A percentile compares a stretch with the other conserved stretches of the same genome.
These are phyloP conservation scores for Acleris laterana DNA, from an alignment of 2,888 invertebrate genomes.

Conservation along the genomic window DNA sequence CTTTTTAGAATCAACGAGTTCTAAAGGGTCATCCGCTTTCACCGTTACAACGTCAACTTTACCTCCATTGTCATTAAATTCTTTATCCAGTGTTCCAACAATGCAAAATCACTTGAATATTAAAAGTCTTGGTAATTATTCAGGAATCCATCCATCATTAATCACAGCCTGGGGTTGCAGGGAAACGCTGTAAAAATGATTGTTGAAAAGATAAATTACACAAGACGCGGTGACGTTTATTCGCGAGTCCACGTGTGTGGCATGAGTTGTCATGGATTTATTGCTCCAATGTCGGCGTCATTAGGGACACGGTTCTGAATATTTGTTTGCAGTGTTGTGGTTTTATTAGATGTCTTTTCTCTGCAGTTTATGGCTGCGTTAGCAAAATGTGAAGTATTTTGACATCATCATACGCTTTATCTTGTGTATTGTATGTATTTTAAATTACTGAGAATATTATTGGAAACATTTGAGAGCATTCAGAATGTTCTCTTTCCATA, in stretches of 20 bases:
- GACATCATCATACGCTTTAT: neutral
- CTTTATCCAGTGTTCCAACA: slow-evolving; percentile 44
- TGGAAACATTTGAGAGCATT: too few relatives aligned
- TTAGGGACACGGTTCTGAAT: slow-evolving; percentile 59
- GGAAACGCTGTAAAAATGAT: slow-evolving; percentile 82
- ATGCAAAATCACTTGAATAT: slow-evolving; percentile 81
- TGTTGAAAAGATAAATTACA: slow-evolving; percentile 82
- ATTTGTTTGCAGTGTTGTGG: slow-evolving; percentile 51
- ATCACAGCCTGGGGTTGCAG: slow-evolving; percentile 76
- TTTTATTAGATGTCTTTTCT: slow-evolving; percentile 25
- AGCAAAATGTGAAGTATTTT: neutral
- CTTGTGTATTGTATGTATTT: neutral
- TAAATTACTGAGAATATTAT: too few relatives aligned
- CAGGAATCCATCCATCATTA: slow-evolving; percentile 85
- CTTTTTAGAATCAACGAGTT: slow-evolving; percentile 47
- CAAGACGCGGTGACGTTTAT: slow-evolving; percentile 78
- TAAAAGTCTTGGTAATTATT: slow-evolving; percentile 85
- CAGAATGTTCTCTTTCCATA: too few relatives aligned
- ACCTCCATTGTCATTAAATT: slow-evolving; percentile 46
- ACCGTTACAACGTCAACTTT: slow-evolving; percentile 56
- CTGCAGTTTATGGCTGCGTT: neutral
- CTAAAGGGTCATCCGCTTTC: slow-evolving; percentile 74
- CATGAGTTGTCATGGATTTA: slow-evolving; percentile 61
- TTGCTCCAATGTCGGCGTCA: slow-evolving; percentile 54
- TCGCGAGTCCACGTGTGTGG: slow-evolving; percentile 61